Evolutionary conservation across 2,113 vertebrate species (phyloP), one percentile per base, ranked within the genome.

Genomic region (Riparia riparia): DNA sequence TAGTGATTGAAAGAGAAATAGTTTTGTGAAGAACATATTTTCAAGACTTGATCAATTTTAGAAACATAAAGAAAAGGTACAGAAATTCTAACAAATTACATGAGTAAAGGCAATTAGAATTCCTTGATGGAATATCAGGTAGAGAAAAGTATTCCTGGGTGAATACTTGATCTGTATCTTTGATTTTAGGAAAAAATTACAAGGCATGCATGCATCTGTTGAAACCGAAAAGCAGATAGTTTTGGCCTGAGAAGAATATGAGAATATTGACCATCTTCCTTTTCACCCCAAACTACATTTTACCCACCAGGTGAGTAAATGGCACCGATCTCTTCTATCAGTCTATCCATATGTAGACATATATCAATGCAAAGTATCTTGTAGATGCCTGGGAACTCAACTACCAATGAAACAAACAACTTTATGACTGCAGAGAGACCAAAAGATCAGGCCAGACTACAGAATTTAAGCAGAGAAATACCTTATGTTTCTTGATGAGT

Each of bases 401-500:
- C 26, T 68, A 64, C 5, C 24, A 64, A n/a, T 15, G 19, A 77
- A 49, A 66, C 1, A 57, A 42, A 73, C 56, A 42, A 49, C 24
- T 41, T 92, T 58, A 32, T 49, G 51, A 6, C 21, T 2, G 2
- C 16, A 76, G 57, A 60, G 28, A 53, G 31, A 72, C 6, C 12
- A 41, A 54, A 83, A 89, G 34, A 56, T 44, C 31, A 70, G 32
- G 13, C 39, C 49, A 94, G 14, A 0, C 2, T n/a, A 47, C 2
- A 69, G 51, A 86, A 84, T 34, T 86, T 51, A 89, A 82, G 44
- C 25, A 89, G 49, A 68, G 8, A 61, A 74, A 91, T 97, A 99
- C 99, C 98, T 99, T 97, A 71, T 99, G 98, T 94, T 98, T 99
- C 89, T 97, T 98, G 45, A 99, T 50, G 69, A 99, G 98, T 71